A percentile compares a stretch with the other conserved stretches of the same genome.
Conservation (phyloP, 1,140 invertebrate species). For the Gyrodactylus bullatarudis region DNA sequence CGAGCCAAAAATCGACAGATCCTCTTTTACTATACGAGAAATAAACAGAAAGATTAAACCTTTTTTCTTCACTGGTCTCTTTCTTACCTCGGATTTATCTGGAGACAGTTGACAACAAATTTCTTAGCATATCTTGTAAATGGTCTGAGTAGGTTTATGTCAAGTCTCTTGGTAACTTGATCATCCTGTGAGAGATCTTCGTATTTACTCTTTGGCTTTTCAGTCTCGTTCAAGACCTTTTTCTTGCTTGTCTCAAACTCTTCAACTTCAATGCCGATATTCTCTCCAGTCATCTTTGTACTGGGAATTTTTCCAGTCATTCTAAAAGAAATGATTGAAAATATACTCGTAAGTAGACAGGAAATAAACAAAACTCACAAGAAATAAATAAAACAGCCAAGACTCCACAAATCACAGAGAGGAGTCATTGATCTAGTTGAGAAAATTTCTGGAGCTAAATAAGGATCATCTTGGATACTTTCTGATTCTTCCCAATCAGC, state of each 20-base stretch:
- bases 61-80: background rate
- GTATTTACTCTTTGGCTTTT: background rate
- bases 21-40: background rate
- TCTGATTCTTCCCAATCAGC: background rate
- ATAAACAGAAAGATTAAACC: background rate
- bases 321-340: background rate
- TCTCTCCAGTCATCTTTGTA: background rate
- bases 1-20: background rate
- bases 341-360: background rate
- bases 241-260: background rate
- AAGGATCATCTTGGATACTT: background rate
- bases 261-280: background rate
- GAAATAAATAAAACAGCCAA: background rate
- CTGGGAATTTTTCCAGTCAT: background rate
- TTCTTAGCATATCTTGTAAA: background rate
- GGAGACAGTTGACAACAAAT: background rate
- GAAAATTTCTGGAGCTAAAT: background rate
- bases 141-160: background rate
- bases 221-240: background rate
- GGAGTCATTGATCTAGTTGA: background rate
- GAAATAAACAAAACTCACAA: background rate
- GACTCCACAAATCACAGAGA: background rate
- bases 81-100: background rate
- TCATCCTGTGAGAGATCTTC: background rate
- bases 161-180: background rate